Percentiles rank a stretch among this genome's conserved stretches.
Conservation (phyloP, 2,113 vertebrate genomes). For the Tringa solitaria region DNA sequence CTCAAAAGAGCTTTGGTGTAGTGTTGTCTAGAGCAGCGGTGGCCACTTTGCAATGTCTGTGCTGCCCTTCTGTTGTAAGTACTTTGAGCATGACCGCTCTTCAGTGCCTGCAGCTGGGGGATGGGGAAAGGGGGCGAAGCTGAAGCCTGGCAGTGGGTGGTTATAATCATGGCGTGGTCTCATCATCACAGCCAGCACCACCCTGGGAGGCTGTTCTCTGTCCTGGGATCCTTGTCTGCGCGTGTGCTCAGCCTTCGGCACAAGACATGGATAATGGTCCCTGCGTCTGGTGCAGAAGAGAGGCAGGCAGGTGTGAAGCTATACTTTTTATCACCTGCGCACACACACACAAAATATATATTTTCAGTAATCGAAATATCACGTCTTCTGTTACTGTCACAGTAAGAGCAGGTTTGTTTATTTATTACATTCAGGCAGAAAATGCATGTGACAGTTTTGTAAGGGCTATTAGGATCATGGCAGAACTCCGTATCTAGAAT, state of each 20-base stretch:
- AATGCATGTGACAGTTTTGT: background rate
- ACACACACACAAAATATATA: background rate
- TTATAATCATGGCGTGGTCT: background rate
- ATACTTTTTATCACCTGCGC: background rate
- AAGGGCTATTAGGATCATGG: background rate
- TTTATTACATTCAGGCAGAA: background rate
- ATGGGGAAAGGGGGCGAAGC: background rate
- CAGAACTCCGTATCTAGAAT: background rate
- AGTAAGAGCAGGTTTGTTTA: background rate
- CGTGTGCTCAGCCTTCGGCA: background rate
- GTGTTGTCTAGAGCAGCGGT: background rate
- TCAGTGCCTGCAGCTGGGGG: background rate
- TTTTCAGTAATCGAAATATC: background rate
- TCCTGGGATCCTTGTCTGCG: background rate
- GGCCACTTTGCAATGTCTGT: background rate
- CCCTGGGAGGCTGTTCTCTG: background rate
- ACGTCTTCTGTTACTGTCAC: background rate
- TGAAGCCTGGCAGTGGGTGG: background rate
- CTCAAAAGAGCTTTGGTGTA: background rate
- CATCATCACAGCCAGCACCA: accelerated
- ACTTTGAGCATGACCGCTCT: background rate
- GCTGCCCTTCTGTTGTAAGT: background rate
- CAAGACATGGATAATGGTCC: accelerated
- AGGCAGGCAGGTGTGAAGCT: background rate
- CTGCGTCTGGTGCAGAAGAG: background rate